A percentile compares a stretch with the other conserved stretches of the same genome.
Evolutionary conservation across 2,888 invertebrate genomes (phyloP).

Genomic region (Ceramica pisi): DNA sequence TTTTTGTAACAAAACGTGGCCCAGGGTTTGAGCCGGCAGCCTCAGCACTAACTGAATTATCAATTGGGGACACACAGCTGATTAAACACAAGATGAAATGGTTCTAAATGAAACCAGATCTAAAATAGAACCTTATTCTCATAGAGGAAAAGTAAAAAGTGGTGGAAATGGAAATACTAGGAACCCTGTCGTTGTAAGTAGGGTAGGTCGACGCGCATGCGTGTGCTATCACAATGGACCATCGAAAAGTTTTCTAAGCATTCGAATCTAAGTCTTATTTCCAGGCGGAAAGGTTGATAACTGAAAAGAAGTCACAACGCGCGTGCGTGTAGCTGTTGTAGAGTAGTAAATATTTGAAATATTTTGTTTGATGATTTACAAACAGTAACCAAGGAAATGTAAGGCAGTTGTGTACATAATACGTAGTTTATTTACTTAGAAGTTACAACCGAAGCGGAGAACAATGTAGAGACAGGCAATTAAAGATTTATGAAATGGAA

Average conservation of each 20-base stretch:
- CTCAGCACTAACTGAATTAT: conserved; percentile 87
- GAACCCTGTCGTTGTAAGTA: conserved; percentile 76
- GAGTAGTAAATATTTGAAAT: conserved; percentile 80
- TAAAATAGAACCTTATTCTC: conserved; percentile 79
- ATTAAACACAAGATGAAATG: conserved; percentile 82
- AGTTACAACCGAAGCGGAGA: conserved; percentile 28
- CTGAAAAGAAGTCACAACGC: conserved; percentile 40
- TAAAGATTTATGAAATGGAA: conserved; percentile 28
- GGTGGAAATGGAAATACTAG: conserved; percentile 63
- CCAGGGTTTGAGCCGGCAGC: conserved; percentile 79
- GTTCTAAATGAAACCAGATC: conserved; percentile 73
- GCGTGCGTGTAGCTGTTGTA: conserved; percentile 78
- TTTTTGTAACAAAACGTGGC: conserved; percentile 66
- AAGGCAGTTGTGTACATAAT: conserved; percentile 74
- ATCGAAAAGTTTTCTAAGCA: conserved; percentile 66
- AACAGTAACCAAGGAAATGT: conserved; percentile 80
- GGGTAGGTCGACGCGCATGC: conserved; percentile 84
- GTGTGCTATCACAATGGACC: conserved; percentile 76
- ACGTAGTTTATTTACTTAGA: conserved; percentile 58
- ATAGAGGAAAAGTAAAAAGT: conserved; percentile 76
- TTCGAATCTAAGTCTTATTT: conserved; percentile 69
- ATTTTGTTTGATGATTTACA: conserved; percentile 80
- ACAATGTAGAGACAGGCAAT: conserved; percentile 13
- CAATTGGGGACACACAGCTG: conserved; percentile 88
- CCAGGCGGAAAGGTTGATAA: conserved; percentile 60